A percentile compares a stretch with the other conserved stretches of the same genome.
Conservation (phyloP, 2,113 vertebrate genomes). For the Butastur rufipennis region DNA sequence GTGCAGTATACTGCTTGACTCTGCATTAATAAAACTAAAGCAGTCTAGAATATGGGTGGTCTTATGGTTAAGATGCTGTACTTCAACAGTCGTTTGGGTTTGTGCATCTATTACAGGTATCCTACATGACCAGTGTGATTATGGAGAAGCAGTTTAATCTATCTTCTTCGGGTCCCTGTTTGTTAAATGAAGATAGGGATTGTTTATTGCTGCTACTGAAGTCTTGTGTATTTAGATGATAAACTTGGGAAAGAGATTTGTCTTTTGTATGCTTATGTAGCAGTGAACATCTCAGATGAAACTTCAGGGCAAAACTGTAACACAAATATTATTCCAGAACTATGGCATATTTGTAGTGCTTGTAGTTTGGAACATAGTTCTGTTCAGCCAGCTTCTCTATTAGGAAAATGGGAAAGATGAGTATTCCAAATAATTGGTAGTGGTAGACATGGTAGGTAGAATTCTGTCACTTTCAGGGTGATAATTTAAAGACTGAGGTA, state of each 20-base stretch:
- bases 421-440: fast-evolving
- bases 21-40: not conserved
- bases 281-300: not conserved
- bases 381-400: not conserved
- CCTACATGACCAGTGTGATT: not conserved
- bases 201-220: not conserved
- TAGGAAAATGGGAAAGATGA: not conserved
- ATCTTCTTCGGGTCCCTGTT: not conserved
- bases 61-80: not conserved
- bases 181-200: not conserved
- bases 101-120: not conserved
- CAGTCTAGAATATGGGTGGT: fast-evolving
- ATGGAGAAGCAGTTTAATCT: not conserved
- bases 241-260: not conserved
- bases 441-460: not conserved
- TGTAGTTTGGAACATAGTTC: not conserved
- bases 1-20: not conserved
- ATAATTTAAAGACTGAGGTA: not conserved
- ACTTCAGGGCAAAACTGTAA: not conserved
- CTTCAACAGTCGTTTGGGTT: not conserved
- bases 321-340: not conserved
- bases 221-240: not conserved
- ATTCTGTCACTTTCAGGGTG: not conserved
- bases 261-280: not conserved
- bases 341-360: fast-evolving